Evolutionary conservation across 2,888 invertebrate species (phyloP), one percentile per base, ranked within the genome.

Genomic region (Matsumyia berberina): DNA sequence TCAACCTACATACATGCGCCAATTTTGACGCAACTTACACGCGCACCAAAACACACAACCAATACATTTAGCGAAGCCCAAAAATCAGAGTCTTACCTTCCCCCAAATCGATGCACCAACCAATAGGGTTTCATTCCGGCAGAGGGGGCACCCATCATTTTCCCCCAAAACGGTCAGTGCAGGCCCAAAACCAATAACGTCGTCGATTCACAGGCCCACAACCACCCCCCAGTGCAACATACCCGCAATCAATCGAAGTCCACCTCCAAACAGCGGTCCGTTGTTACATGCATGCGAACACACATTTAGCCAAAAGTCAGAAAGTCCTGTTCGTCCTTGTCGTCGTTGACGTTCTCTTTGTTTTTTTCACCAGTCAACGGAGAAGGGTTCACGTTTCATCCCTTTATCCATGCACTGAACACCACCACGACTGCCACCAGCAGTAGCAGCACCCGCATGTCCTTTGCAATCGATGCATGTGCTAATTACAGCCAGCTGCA

Each of bases 391-490:
- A 64, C 53, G 35, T 78, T 70, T 70, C 70, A 70, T 78, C 64
- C 77, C 69, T 69, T 69, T 58, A 77, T 42, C 70, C 70, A 46
- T 46, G 62, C 51, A 9, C 17, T 12, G n/a, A n/a, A 51, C n/a
- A 66, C 62, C 74, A 74, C 51, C 29, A 62, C 35, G 12, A 15
- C 9, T 17, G 46, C n/a, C 49, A 55, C 9, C 72, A 72, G 3
- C 42, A 60, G 46, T n/a, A 57, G 31, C 33, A 76, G 80, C 85
- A 76, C 80, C 85, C 85, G 79, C 85, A 80, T 85, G 66, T 80
- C 80, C 85, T 64, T 69, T 85, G 69, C 80, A 85, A 80, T 85
- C 85, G 80, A 85, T 85, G 85, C 85, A 85, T 85, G 85, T 76
- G 85, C 85, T 85, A 85, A 85, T 85, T 85, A 79, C 80, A 74